These are phyloP conservation scores for Mohoua ochrocephala DNA, from an alignment of 2,113 vertebrate genomes.

Conservation along the genomic window DNA sequence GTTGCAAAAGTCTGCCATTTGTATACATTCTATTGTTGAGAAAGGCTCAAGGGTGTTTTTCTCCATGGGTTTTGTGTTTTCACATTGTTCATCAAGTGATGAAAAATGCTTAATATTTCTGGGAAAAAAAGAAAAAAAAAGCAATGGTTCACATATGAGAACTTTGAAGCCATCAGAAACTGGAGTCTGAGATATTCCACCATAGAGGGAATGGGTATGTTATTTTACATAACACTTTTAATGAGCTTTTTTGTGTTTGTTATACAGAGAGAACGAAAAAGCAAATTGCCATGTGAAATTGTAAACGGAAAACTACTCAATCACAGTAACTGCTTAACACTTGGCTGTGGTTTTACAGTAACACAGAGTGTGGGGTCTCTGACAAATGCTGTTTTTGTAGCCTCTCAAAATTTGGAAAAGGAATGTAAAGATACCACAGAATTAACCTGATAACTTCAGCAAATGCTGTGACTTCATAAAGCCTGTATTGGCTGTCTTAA, in stretches of 20 bases:
- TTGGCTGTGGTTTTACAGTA: background rate
- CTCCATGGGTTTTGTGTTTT: constrained; percentile 6
- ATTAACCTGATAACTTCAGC: background rate
- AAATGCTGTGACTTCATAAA: background rate
- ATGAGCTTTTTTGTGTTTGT: constrained; percentile 10
- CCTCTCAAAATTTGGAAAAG: background rate
- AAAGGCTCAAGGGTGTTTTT: constrained; percentile 11
- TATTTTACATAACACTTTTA: constrained; percentile 39
- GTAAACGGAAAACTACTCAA: background rate
- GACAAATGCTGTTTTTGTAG: background rate
- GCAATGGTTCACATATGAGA: background rate
- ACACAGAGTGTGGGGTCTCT: background rate
- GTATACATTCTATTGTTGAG: background rate
- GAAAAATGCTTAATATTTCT: constrained; percentile 43
- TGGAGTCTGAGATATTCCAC: background rate
- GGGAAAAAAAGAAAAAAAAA: background rate
- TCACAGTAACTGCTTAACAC: background rate
- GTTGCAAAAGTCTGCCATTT: background rate
- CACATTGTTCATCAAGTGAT: background rate
- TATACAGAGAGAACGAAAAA: background rate
- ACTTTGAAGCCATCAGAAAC: constrained; percentile 9
- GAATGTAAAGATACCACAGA: background rate
- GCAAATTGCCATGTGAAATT: background rate
- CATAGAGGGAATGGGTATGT: constrained; percentile 6
- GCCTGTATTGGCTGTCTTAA: background rate